A percentile compares a stretch with the other conserved stretches of the same genome.
These are phyloP conservation scores for Onthophagus sagittarius DNA, from an alignment of 2,888 invertebrate species.

Conservation along the genomic window DNA sequence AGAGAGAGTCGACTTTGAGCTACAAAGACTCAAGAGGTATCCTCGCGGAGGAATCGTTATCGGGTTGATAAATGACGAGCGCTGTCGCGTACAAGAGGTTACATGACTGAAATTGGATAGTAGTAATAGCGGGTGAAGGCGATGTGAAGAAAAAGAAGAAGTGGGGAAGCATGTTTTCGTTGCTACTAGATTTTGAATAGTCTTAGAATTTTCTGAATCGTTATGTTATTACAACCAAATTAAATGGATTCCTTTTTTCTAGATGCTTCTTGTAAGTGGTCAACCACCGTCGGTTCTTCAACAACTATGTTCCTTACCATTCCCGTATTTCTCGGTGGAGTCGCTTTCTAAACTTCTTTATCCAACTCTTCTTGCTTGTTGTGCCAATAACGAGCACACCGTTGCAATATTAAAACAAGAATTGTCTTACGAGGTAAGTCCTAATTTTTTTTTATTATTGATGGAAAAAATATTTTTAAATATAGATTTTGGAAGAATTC, in stretches of 20 bases:
- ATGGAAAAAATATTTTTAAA: not conserved
- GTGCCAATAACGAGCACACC: constrained; percentile 65
- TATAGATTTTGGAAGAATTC: constrained; percentile 58
- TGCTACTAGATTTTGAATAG: not conserved
- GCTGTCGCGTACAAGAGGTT: constrained; percentile 1
- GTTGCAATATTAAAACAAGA: constrained; percentile 72
- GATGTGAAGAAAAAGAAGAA: not conserved
- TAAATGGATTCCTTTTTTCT: constrained; percentile 36
- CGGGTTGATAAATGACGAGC: not conserved
- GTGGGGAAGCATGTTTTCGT: not conserved
- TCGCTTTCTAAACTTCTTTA: constrained; percentile 67
- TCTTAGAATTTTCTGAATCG: too few relatives aligned
- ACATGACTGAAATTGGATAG: constrained; percentile 11
- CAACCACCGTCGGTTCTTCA: constrained; percentile 76
- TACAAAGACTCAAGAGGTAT: not conserved
- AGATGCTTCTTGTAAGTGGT: constrained; percentile 71
- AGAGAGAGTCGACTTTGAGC: not conserved
- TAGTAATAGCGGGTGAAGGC: constrained; percentile 6
- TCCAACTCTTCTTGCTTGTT: constrained; percentile 74
- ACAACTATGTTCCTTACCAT: constrained; percentile 79
- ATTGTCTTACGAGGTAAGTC: constrained; percentile 57
- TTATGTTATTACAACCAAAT: too few relatives aligned
- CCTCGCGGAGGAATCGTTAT: not conserved
- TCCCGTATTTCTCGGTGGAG: constrained; percentile 80
- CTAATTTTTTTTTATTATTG: not conserved